Evolutionary conservation across 2,888 invertebrate species (phyloP).

Genomic region (Gortyna flavago): DNA sequence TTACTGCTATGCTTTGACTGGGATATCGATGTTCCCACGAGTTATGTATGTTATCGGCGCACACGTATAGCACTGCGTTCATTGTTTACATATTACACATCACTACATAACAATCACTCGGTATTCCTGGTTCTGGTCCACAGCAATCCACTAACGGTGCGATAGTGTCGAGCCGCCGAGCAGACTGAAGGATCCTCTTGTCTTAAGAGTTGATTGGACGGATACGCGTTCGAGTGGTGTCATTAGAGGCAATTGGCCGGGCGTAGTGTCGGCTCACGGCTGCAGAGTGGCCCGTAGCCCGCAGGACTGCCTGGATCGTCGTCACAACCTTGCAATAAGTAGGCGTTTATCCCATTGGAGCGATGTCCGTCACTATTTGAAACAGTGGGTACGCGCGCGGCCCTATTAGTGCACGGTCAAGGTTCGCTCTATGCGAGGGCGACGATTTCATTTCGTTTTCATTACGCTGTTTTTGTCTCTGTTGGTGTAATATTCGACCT

Average conservation of each 20-base stretch:
- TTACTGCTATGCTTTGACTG: constrained; percentile 65
- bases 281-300: constrained; percentile 76
- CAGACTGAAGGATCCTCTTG: constrained; percentile 84
- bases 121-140: constrained; percentile 58
- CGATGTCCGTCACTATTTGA: constrained; percentile 84
- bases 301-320: constrained; percentile 82
- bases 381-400: constrained; percentile 80
- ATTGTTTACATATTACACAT: constrained; percentile 63
- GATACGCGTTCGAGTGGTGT: constrained; percentile 88
- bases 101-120: constrained; percentile 65
- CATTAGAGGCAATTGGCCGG: constrained; percentile 87
- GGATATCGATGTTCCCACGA: constrained; percentile 56
- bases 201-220: constrained; percentile 87
- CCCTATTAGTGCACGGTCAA: constrained; percentile 87
- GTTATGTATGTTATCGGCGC: constrained; percentile 52
- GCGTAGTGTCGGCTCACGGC: constrained; percentile 81
- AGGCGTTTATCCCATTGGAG: constrained; percentile 88
- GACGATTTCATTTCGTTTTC: constrained; percentile 61
- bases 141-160: constrained; percentile 62
- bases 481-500: neutral
- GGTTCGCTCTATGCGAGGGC: constrained; percentile 79
- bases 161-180: constrained; percentile 74
- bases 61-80: constrained; percentile 52
- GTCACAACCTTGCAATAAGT: constrained; percentile 88
- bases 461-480: constrained; percentile 38